phyloP scores from a whole-genome alignment of 2,113 vertebrate genomes.

The Monarcha castaneiventris region DNA sequence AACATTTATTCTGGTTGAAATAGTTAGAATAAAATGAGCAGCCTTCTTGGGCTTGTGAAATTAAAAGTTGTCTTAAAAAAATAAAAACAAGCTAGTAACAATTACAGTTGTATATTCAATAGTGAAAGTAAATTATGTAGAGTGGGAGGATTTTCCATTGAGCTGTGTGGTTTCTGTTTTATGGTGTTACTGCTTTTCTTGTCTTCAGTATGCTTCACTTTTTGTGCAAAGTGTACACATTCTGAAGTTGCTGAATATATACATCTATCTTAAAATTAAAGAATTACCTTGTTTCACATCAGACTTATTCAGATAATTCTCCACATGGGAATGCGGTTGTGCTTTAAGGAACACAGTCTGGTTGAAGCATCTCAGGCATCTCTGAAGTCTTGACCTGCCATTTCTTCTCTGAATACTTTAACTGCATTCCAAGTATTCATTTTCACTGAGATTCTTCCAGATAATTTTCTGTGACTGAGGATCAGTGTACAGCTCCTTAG shows the following conservation, averaged over 20 bases:
- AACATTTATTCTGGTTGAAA: not conserved
- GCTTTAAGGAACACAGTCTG: not conserved
- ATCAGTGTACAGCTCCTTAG: not conserved
- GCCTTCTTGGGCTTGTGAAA: not conserved
- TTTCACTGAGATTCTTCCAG: not conserved
- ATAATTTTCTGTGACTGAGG: not conserved
- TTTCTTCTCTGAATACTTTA: not conserved
- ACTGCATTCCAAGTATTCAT: not conserved
- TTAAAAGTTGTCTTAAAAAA: not conserved
- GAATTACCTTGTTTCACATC: not conserved
- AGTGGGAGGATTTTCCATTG: not conserved
- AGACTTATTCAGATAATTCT: not conserved
- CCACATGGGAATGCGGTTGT: not conserved
- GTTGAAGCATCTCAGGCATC: not conserved
- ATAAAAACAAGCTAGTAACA: not conserved
- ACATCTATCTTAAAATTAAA: not conserved
- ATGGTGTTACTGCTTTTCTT: not conserved
- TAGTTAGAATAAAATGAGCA: not conserved
- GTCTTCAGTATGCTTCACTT: not conserved
- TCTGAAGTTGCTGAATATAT: not conserved
- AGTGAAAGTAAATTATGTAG: not conserved
- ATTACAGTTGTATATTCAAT: not conserved
- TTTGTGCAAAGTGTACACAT: not conserved
- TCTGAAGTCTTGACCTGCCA: not conserved
- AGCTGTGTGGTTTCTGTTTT: not conserved